Evolutionary conservation across 2,113 vertebrate genomes (phyloP).

Genomic region (Cinclus cinclus): DNA sequence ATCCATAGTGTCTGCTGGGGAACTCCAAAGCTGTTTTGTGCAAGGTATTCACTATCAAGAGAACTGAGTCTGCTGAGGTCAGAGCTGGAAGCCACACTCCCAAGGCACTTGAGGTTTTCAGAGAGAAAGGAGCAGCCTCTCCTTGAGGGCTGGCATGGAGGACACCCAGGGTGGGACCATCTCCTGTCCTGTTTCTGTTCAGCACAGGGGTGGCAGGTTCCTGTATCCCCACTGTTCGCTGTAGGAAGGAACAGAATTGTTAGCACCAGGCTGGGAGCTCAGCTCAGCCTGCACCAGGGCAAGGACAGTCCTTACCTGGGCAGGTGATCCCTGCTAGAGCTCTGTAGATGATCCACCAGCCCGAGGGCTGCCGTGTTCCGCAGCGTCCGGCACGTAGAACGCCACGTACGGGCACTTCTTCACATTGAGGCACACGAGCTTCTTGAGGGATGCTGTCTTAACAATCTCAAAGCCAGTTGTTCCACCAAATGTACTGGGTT

Average conservation of each 20-base stretch:
- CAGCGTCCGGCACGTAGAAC: slow-evolving; percentile 75
- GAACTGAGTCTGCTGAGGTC: background rate
- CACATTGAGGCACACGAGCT: slow-evolving; percentile 89
- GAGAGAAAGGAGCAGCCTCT: background rate
- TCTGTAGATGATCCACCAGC: slow-evolving; percentile 35
- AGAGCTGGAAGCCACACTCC: background rate
- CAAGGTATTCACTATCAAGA: background rate
- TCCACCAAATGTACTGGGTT: slow-evolving; percentile 93
- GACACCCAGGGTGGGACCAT: background rate
- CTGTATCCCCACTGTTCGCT: background rate
- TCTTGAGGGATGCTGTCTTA: slow-evolving; percentile 83
- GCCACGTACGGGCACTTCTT: slow-evolving; percentile 87
- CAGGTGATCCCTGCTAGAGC: slow-evolving; percentile 45
- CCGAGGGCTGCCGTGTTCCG: background rate
- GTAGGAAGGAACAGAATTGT: background rate
- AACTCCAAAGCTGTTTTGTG: background rate
- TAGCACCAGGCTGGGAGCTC: background rate
- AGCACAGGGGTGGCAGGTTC: background rate
- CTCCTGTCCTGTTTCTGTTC: background rate
- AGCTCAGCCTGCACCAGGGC: background rate
- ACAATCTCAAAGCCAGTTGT: slow-evolving; percentile 86
- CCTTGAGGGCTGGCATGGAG: background rate
- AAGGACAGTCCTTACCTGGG: background rate
- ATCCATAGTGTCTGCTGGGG: background rate
- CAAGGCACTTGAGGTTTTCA: background rate